A percentile compares a stretch with the other conserved stretches of the same genome.
Evolutionary conservation across 2,113 vertebrate species (phyloP).

Genomic region (Alexandromys fortis): DNA sequence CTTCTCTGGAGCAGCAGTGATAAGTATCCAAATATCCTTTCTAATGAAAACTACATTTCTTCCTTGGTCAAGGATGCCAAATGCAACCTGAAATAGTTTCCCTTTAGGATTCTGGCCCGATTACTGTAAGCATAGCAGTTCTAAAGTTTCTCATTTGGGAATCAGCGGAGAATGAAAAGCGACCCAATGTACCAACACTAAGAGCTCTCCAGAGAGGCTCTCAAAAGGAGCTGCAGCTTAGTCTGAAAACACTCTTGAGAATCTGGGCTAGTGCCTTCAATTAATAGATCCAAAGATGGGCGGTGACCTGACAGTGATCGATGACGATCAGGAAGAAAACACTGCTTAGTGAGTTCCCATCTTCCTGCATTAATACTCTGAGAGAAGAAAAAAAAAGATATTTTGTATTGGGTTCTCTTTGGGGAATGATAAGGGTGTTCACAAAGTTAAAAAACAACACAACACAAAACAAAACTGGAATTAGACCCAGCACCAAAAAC

Average conservation of each 20-base stretch:
- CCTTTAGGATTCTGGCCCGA: background rate
- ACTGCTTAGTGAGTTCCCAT: background rate
- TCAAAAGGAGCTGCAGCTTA: background rate
- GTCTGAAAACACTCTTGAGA: conserved; percentile 45
- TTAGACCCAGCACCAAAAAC: conserved; percentile 2
- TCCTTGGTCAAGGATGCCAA: conserved; percentile 50
- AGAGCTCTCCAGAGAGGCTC: conserved; percentile 13
- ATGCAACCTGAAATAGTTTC: conserved; percentile 21
- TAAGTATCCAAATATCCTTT: conserved; percentile 44
- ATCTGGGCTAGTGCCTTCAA: background rate
- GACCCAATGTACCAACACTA: background rate
- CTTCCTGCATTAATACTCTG: conserved; percentile 50
- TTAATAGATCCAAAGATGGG: conserved; percentile 43
- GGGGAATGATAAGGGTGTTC: background rate
- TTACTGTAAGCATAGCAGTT: conserved; percentile 18
- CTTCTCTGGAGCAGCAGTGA: background rate
- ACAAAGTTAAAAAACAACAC: conserved; percentile 37
- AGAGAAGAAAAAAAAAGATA: conserved; percentile 44
- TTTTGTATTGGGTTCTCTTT: conserved; percentile 31
- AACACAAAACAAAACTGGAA: background rate
- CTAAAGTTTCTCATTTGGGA: conserved; percentile 18
- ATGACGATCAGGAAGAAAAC: conserved; percentile 43
- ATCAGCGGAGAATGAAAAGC: conserved; percentile 40
- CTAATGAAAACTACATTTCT: conserved; percentile 49
- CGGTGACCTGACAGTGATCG: background rate